A percentile compares a stretch with the other conserved stretches of the same genome.
phyloP scores from a whole-genome alignment of 2,797 vertebrate genomes.

The Sebastes trivittatus region DNA sequence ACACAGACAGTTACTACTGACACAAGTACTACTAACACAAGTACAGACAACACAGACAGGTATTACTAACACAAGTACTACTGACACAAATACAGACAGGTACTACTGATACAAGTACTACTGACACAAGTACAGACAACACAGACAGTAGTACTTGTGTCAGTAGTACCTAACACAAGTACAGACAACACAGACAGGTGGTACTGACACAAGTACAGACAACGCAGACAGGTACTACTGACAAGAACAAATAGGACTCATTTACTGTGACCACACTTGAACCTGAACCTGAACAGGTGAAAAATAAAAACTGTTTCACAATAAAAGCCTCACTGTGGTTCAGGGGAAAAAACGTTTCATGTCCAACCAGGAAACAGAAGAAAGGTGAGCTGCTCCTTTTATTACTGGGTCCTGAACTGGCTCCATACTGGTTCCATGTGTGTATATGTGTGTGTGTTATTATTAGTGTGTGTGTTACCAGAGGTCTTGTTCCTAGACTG shows the following conservation, averaged over 20 bases:
- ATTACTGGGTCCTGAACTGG: not conserved
- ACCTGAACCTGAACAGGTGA: too few species aligned
- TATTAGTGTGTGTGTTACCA: slow-evolving; percentile 79
- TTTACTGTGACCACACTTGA: too few species aligned
- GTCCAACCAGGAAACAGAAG: not conserved
- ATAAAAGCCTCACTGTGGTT: not conserved
- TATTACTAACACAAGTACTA: not conserved
- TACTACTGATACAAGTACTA: not conserved
- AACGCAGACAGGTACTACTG: not conserved
- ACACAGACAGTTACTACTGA: not conserved
- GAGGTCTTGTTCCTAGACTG: slow-evolving; percentile 89
- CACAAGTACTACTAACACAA: too few species aligned
- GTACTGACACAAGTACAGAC: not conserved
- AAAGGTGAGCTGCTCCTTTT: too few species aligned
- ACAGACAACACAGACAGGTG: too few species aligned
- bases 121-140: too few species aligned
- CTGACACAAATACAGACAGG: not conserved
- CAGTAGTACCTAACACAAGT: too few species aligned
- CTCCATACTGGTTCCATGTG: not conserved
- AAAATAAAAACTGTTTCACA: not conserved
- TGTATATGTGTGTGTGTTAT: not conserved
- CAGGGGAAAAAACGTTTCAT: too few species aligned
- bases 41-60: not conserved
- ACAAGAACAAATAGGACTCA: too few species aligned
- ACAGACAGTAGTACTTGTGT: too few species aligned